These are phyloP conservation scores for Trichogramma evanescens DNA, from an alignment of 2,888 invertebrate genomes.

Conservation along the genomic window DNA sequence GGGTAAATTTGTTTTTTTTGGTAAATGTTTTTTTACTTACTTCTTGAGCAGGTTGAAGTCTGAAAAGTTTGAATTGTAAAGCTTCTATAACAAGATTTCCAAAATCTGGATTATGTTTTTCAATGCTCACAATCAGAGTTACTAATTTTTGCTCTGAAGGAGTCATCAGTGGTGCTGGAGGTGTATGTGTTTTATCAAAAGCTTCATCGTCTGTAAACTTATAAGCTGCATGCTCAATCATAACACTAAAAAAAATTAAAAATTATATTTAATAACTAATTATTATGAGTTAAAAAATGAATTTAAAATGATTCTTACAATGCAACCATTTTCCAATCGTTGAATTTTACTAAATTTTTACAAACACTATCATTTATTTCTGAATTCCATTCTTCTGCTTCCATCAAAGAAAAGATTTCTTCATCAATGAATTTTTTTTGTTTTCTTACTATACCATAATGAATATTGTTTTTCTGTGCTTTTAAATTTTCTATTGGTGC, in stretches of 20 bases:
- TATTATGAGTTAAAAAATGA: constrained; percentile 11
- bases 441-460: too few relatives aligned
- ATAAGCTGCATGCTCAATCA: constrained; percentile 30
- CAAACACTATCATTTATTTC: constrained; percentile 28
- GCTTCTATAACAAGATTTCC: constrained; percentile 28
- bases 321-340: constrained; percentile 28
- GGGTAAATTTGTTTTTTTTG: too few relatives aligned
- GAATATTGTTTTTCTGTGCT: too few relatives aligned
- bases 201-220: constrained; percentile 28
- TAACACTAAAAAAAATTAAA: constrained; percentile 26
- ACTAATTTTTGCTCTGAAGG: constrained; percentile 44
- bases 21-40: constrained; percentile 11
- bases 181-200: constrained; percentile 41
- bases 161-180: constrained; percentile 49
- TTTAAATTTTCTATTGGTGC: too few relatives aligned
- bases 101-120: constrained; percentile 31
- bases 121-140: constrained; percentile 41
- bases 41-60: constrained; percentile 19
- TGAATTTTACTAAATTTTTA: constrained; percentile 24
- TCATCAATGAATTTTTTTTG: constrained; percentile 29
- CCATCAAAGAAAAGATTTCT: constrained; percentile 28
- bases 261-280: not conserved
- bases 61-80: constrained; percentile 35
- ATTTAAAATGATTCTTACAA: constrained; percentile 24
- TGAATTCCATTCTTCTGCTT: constrained; percentile 30